Evolutionary conservation across 1,140 invertebrate species (phyloP).

Genomic region (Halesus radiatus): DNA sequence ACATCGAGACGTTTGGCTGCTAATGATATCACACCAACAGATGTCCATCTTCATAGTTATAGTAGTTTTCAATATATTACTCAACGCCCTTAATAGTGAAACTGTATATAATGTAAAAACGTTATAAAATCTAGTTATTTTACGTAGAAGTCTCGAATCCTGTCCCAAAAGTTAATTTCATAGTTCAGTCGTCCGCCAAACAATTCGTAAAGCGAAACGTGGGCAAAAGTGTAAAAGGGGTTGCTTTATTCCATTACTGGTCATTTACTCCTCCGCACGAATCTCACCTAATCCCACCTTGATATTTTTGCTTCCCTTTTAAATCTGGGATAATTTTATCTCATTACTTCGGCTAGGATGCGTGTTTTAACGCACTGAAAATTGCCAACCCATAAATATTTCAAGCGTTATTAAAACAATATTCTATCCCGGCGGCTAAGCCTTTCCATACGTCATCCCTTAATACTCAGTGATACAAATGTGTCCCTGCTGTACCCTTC

Average conservation of each 20-base stretch:
- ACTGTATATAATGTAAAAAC: too few species aligned
- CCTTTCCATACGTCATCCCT: constrained; percentile 38
- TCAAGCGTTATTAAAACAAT: constrained; percentile 43
- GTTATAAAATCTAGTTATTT: too few species aligned
- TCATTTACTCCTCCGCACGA: background rate
- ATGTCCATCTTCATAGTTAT: too few species aligned
- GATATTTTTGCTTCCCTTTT: constrained; percentile 2
- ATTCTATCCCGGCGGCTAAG: constrained; percentile 33
- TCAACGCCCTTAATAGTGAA: too few species aligned
- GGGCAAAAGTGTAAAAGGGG: too few species aligned
- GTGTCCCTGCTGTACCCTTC: constrained; percentile 54
- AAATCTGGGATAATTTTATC: constrained; percentile 34
- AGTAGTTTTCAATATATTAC: too few species aligned
- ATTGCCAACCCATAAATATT: constrained; percentile 40
- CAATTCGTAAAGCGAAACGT: too few species aligned
- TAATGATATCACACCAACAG: too few species aligned
- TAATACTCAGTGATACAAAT: constrained; percentile 52
- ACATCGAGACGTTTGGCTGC: too few species aligned
- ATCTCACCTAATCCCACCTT: background rate
- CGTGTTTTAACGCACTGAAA: constrained; percentile 34
- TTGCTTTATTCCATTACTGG: background rate
- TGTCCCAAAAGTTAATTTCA: too few species aligned
- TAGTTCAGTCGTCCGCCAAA: too few species aligned
- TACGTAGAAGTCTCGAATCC: too few species aligned
- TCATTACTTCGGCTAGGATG: constrained; percentile 15